phyloP scores from a whole-genome alignment of 2,797 vertebrate genomes.

The Choloepus didactylus region DNA sequence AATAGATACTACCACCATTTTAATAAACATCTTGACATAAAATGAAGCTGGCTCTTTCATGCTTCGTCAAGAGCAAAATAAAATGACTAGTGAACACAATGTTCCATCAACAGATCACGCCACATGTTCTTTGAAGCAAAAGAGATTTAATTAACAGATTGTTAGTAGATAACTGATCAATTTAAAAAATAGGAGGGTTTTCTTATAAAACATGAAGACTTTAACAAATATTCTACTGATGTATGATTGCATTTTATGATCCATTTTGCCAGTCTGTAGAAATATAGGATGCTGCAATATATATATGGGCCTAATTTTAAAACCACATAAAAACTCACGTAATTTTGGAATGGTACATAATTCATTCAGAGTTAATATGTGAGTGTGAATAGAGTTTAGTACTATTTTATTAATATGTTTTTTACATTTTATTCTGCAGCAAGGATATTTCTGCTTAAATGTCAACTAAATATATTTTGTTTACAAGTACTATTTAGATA shows the following conservation, averaged over 20 bases:
- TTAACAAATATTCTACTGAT: slow-evolving; percentile 6
- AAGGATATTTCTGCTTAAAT: slow-evolving; percentile 71
- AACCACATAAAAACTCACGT: slow-evolving; percentile 11
- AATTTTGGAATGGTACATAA: background rate
- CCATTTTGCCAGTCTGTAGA: slow-evolving; percentile 1
- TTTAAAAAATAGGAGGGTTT: slow-evolving; percentile 31
- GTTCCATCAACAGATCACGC: slow-evolving; percentile 44
- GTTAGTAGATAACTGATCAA: slow-evolving; percentile 71
- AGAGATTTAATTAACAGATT: slow-evolving; percentile 78
- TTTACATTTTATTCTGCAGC: slow-evolving; percentile 65
- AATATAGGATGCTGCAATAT: slow-evolving; percentile 26
- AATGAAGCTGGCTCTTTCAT: slow-evolving; percentile 66
- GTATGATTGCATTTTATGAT: background rate
- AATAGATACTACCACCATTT: slow-evolving; percentile 47
- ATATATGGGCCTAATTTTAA: slow-evolving; percentile 60
- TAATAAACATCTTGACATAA: slow-evolving; percentile 74
- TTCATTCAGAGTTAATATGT: slow-evolving; percentile 34
- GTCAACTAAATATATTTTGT: slow-evolving; percentile 63
- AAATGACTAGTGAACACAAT: slow-evolving; percentile 70
- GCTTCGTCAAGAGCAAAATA: slow-evolving; percentile 74
- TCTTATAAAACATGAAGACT: background rate
- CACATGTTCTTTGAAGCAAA: slow-evolving; percentile 59
- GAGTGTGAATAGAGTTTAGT: background rate
- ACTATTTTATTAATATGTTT: slow-evolving; percentile 43
- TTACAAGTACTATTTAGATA: slow-evolving; percentile 67